Base-by-base conservation (phyloP, 1,140 invertebrate species). In the Pachypsylla venusta region DNA sequence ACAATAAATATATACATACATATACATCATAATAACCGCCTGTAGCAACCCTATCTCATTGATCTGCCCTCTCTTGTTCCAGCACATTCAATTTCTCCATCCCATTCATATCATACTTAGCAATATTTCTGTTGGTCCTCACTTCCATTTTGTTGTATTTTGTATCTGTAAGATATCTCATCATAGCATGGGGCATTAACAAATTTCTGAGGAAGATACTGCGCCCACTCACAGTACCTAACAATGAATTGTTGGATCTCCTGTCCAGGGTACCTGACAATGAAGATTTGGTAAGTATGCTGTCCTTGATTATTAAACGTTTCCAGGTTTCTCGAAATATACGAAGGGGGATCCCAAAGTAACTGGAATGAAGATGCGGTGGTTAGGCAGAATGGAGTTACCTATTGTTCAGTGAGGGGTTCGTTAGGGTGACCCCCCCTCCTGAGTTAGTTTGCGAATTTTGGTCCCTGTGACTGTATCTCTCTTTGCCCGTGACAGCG, bases 21-120 rank as follows among this genome's bases (percentile, higher is more conserved):
- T n/a, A n/a, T n/a, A n/a, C n/a, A n/a, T n/a, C n/a, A n/a, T n/a
- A n/a, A n/a, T n/a, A n/a, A n/a, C n/a, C n/a, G n/a, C n/a, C n/a
- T n/a, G n/a, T n/a, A n/a, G n/a, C 16, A 35, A 35, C 30, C 16
- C 16, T 35, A 35, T 35, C 16, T 48, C 14, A 42, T 25, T 35
- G 22, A 58, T 59, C 7, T 42, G 63, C 58, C 61, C 58, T 62
- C 61, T 65, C 62, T 67, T 64, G 64, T 80, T 80, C 58, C 74
- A 93, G 89, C 72, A 86, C 93, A 58, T 93, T 98, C 75, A 96
- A 97, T 70, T 98, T 98, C 74, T 93, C 92, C 27, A 89, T 98
- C 61, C 93, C 95, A 55, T 98, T 96, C 77, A 75, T 99, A 56
- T 95, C 93, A 64, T 92, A 85, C 75, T 75, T 99, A 65, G 90